Evolutionary conservation across 2,113 vertebrate genomes (phyloP).

Genomic region (Lota lota): DNA sequence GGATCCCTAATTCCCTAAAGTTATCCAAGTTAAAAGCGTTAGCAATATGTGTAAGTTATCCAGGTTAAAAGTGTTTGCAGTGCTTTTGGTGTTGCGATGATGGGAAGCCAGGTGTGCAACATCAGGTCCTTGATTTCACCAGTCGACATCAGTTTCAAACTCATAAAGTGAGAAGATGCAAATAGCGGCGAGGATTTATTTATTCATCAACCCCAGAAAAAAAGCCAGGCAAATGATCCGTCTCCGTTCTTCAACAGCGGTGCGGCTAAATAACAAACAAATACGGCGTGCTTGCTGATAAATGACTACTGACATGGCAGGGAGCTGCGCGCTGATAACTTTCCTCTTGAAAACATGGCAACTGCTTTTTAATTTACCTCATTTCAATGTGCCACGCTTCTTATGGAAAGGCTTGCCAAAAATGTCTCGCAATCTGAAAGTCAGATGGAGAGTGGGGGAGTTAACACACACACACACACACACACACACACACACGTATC

Average conservation of each 20-base stretch:
- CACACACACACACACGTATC: conserved; percentile 16
- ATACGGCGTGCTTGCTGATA: conserved; percentile 40
- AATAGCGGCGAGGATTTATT: conserved; percentile 9
- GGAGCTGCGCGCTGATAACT: conserved; percentile 39
- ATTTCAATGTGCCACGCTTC: conserved; percentile 40
- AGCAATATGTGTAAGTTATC: too few relatives aligned
- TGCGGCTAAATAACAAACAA: conserved; percentile 35
- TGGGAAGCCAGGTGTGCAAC: too few relatives aligned
- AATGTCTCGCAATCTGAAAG: conserved; percentile 49
- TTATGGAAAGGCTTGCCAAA: conserved; percentile 11
- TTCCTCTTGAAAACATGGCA: conserved; percentile 21
- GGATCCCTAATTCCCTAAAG: too few relatives aligned
- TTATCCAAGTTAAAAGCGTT: too few relatives aligned
- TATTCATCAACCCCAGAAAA: conserved; percentile 2
- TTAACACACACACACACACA: background rate
- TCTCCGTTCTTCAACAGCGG: conserved; percentile 13
- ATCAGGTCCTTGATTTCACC: too few relatives aligned
- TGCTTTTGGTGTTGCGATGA: too few relatives aligned
- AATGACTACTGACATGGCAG: conserved; percentile 43
- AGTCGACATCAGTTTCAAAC: too few relatives aligned
- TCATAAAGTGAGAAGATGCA: too few relatives aligned
- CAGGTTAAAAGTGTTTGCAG: too few relatives aligned
- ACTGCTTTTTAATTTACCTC: conserved; percentile 42
- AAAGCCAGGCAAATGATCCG: conserved; percentile 8
- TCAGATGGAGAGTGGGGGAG: conserved; percentile 32